Base-by-base conservation (phyloP, 1,140 invertebrate species). In the Drepana arcuata region DNA sequence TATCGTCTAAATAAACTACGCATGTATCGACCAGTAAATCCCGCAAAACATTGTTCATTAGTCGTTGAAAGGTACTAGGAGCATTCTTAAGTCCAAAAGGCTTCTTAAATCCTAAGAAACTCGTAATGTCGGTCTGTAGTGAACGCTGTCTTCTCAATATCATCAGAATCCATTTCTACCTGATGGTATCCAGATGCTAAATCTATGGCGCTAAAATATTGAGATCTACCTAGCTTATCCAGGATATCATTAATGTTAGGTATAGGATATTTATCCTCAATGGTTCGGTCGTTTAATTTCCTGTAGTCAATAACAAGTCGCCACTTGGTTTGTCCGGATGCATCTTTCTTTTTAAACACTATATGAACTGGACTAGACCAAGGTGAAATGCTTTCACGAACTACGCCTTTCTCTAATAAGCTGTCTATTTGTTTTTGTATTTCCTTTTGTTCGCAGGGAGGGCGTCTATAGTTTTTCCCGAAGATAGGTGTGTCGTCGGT, bases 51-150 rank as follows among this genome's bases (percentile, higher is more conserved):
- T 36, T 36, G 10, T 41, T 11, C 45, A 48, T 41, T 12, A 48
- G 28, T 23, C 33, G 24, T 26, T 31, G 54, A 24, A 61, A 60
- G 14, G 25, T 25, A 1, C 43, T 30, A 1, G 48, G 51, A 0
- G 30, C 41, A 30, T 49, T 49, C 0, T 7, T 25, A 9, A 62
- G 14, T 0, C 53, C 60, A 46, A 65, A 60, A 1, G 58, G 51
- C 6, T n/a, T n/a, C n/a, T 0, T 23, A 23, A n/a, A 59, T 34
- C 6, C 35, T 31, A 5, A 49, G 18, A 34, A 45, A 67, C 25
- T 57, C 39, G 18, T 36, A 46, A 16, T 34, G 18, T 5, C 9
- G 4, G 4, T 21, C 18, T 4, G 18, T 21, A 9, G 9, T 21
- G 18, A 21, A 21, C 18, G 18, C 18, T 5, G 18, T 21, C 18